These are phyloP conservation scores for Choloepus didactylus DNA, from an alignment of 2,797 vertebrate genomes.

Conservation along the genomic window DNA sequence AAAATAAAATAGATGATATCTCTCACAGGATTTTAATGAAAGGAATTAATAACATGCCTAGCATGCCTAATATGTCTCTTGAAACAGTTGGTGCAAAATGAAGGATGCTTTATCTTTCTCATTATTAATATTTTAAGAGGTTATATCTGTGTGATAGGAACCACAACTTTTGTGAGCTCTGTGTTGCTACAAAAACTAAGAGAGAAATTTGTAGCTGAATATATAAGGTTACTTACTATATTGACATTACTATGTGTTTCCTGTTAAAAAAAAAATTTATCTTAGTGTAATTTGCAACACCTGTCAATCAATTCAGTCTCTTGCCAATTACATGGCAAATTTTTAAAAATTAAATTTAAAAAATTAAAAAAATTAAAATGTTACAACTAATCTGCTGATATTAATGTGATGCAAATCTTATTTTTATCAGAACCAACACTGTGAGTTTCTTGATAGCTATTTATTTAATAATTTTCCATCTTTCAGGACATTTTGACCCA, in stretches of 20 bases:
- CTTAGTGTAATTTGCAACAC: background rate
- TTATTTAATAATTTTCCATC: background rate
- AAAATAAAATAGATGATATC: background rate
- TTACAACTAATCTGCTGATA: background rate
- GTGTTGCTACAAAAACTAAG: background rate
- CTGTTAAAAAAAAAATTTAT: background rate
- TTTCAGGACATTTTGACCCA: conserved; percentile 40
- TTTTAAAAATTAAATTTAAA: background rate
- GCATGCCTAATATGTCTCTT: background rate
- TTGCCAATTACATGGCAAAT: background rate
- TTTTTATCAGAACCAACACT: background rate
- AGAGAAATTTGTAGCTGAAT: background rate
- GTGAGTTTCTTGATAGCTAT: background rate
- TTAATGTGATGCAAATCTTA: background rate
- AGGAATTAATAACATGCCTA: background rate
- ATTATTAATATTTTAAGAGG: conserved; percentile 41
- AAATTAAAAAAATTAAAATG: background rate
- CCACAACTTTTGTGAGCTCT: background rate
- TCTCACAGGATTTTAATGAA: background rate
- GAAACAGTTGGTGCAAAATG: background rate
- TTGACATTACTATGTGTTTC: background rate
- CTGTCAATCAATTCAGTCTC: conserved; percentile 16
- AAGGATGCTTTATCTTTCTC: background rate
- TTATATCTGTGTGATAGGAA: background rate
- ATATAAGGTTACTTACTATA: background rate